Conservation (phyloP, 2,797 vertebrate genomes). For the Apogon talboti region DNA sequence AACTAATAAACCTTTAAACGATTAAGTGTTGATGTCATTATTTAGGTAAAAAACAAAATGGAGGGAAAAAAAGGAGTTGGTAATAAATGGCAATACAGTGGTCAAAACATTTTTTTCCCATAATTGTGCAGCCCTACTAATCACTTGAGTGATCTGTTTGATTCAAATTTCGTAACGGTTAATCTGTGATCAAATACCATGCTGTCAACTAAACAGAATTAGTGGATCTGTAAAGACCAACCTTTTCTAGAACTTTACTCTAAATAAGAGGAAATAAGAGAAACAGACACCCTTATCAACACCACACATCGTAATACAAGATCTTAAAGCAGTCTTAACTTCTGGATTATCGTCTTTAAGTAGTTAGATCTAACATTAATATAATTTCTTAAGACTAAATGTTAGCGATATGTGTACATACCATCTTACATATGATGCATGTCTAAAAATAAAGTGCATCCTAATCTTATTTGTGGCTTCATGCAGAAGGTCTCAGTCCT, state of each 20-base stretch:
- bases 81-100: not conserved
- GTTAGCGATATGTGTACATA: conserved; percentile 36
- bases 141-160: conserved; percentile 6
- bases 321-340: not conserved
- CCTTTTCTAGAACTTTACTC: conserved; percentile 84
- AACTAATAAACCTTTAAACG: not conserved
- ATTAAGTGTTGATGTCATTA: not conserved
- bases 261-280: conserved; percentile 52
- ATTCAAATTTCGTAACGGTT: conserved; percentile 20
- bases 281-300: conserved; percentile 19
- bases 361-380: not conserved
- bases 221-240: conserved; percentile 55
- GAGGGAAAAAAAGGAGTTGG: not conserved
- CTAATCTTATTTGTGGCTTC: conserved; percentile 44
- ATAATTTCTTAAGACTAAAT: conserved; percentile 10
- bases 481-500: conserved; percentile 79
- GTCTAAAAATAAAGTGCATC: not conserved
- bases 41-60: too few relatives aligned
- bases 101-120: not conserved
- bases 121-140: conserved; percentile 55
- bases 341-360: not conserved
- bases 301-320: conserved; percentile 8
- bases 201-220: conserved; percentile 42
- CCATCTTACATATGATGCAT: not conserved
- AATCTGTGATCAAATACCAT: conserved; percentile 66